These are phyloP conservation scores for Geophilus truncorum DNA, from an alignment of 2,888 invertebrate genomes.

Conservation along the genomic window DNA sequence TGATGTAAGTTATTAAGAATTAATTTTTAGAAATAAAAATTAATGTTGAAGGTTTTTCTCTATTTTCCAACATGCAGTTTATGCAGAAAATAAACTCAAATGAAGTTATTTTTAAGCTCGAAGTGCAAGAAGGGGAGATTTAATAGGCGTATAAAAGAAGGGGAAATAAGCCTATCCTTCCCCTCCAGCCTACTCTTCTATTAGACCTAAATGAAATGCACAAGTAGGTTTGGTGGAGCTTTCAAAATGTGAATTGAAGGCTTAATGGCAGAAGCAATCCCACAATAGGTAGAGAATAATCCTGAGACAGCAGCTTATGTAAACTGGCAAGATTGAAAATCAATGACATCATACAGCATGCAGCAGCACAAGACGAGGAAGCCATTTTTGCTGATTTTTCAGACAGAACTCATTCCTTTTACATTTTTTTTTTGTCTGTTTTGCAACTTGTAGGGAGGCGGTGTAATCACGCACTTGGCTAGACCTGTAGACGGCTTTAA, in stretches of 20 bases:
- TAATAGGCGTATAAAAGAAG: constrained; percentile 14
- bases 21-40: not conserved
- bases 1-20: not conserved
- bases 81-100: not conserved
- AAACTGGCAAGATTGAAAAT: constrained; percentile 10
- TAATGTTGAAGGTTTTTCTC: not conserved
- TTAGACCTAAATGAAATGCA: constrained; percentile 20
- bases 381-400: not conserved
- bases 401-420: not conserved
- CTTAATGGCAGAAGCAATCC: constrained; percentile 13
- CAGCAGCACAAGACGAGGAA: not conserved
- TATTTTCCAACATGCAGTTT: not conserved
- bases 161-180: constrained; percentile 15
- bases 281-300: constrained; percentile 12
- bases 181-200: constrained; percentile 3
- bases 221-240: constrained; percentile 16
- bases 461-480: not conserved
- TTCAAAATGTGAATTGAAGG: constrained; percentile 7
- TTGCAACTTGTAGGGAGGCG: not conserved
- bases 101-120: not conserved
- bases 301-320: not conserved
- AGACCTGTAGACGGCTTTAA: not conserved
- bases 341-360: not conserved
- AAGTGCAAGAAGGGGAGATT: not conserved
- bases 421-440: not conserved